A percentile compares a stretch with the other conserved stretches of the same genome.
Evolutionary conservation across 2,797 vertebrate species (phyloP).

Genomic region (Meriones psammophilus): DNA sequence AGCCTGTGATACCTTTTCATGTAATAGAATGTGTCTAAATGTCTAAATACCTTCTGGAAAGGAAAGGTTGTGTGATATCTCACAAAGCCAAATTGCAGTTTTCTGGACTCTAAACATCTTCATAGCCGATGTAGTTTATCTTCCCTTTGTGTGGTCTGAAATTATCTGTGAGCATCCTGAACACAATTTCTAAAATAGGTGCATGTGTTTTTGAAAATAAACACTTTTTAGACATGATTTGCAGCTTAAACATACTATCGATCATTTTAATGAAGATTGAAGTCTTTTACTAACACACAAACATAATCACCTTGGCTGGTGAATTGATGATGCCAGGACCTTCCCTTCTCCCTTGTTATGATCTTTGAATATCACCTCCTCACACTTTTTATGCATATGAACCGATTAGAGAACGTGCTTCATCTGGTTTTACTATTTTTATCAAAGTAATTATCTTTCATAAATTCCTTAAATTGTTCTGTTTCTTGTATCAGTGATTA

Average conservation of each 20-base stretch:
- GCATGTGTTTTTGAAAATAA: constrained; percentile 80
- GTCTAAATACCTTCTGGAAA: constrained; percentile 22
- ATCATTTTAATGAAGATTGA: constrained; percentile 81
- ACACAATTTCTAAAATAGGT: constrained; percentile 79
- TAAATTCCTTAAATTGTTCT: constrained; percentile 79
- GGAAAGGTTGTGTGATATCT: background rate
- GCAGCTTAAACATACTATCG: constrained; percentile 81
- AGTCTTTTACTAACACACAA: constrained; percentile 67
- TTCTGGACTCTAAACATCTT: background rate
- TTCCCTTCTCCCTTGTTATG: background rate
- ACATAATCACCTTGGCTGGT: constrained; percentile 59
- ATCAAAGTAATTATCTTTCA: constrained; percentile 82
- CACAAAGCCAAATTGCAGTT: background rate
- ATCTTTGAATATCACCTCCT: constrained; percentile 40
- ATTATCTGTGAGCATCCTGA: constrained; percentile 71
- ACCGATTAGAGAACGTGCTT: constrained; percentile 70
- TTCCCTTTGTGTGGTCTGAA: constrained; percentile 38
- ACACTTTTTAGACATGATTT: constrained; percentile 82
- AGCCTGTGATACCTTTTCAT: background rate
- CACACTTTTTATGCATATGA: constrained; percentile 30
- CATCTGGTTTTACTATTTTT: constrained; percentile 81
- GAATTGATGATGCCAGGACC: constrained; percentile 8
- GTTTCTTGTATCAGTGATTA: constrained; percentile 84
- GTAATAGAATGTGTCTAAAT: background rate
- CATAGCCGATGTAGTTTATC: background rate